Base-by-base conservation (phyloP, 2,888 invertebrate species). In the Pammene aurita region DNA sequence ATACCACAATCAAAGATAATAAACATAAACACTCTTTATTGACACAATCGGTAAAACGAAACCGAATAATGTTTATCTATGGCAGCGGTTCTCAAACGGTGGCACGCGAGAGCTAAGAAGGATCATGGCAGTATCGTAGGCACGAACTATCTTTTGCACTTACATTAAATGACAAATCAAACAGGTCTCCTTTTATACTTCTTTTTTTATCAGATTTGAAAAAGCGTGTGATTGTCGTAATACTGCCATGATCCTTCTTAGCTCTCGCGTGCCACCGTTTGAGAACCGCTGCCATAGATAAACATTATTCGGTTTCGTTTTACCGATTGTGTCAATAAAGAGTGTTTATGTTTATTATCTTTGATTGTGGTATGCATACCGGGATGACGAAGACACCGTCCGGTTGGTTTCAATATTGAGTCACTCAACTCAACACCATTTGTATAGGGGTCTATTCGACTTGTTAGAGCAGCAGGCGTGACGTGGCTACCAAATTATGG, bases 1-100 rank as follows among this genome's bases (percentile, higher is more conserved):
- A 34, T n/a, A 44, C 44, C 52, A n/a, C 42, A 57, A 57, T 42
- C 41, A n/a, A 0, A 18, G 34, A 18, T 56, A 55, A 57, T 57
- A 57, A 57, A 57, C 58, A 58, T 58, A 60, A 46, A 60, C 58
- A 60, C 44, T 34, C 44, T 46, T 60, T 48, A 61, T 61, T 61
- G 60, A 61, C 60, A 11, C 35, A 48, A 61, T 61, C 60, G 14
- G 60, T 48, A 35, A 61, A 61, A 35, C 9, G 60, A 61, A 14
- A 61, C 60, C 60, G 35, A 46, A 48, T 35, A 42, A 26, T 16
- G 57, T 57, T 42, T 57, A 5, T 57, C 56, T 57, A 57, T 7
- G 26, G 18, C 52, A 13, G 34, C 0, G 52, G 52, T n/a, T 52
- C 5, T 6, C 52, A 52, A 52, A 9, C 50, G 18, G 52, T 52